Percentiles rank a stretch among this genome's conserved stretches.
These are phyloP conservation scores for Caenorhabditis sp. DNA, from an alignment of 2,888 invertebrate species.

Conservation along the genomic window DNA sequence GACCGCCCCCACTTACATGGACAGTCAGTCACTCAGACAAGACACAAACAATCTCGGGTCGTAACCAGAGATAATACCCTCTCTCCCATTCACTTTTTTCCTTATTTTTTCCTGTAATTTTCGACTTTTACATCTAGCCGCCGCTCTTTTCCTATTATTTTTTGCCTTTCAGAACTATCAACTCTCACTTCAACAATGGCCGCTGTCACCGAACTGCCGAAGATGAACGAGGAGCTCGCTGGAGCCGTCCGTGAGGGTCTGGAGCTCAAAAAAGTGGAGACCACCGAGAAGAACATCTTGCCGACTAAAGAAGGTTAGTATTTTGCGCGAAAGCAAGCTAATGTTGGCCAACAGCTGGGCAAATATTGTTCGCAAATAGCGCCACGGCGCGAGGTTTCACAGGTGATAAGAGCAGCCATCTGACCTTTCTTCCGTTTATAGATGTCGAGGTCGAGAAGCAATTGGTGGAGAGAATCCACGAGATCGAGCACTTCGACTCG, in stretches of 20 bases:
- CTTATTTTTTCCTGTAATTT: background rate
- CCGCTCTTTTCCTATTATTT: background rate
- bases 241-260: slow-evolving; percentile 55
- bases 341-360: too few species aligned
- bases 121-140: too few species aligned
- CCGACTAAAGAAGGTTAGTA: slow-evolving; percentile 73
- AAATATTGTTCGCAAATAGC: too few species aligned
- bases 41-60: background rate
- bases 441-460: slow-evolving; percentile 68
- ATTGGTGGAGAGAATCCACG: slow-evolving; percentile 65
- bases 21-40: background rate
- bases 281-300: slow-evolving; percentile 74
- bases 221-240: slow-evolving; percentile 65
- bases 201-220: slow-evolving; percentile 66
- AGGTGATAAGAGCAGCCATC: too few species aligned
- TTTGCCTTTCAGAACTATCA: background rate
- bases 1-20: background rate
- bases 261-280: slow-evolving; percentile 74
- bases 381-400: too few species aligned
- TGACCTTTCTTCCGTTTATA: slow-evolving; percentile 11
- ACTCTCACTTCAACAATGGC: slow-evolving; percentile 36
- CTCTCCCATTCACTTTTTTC: slow-evolving; percentile 7
- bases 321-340: too few species aligned
- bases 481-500: slow-evolving; percentile 61
- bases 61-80: slow-evolving; percentile 38